Conservation (phyloP, 2,888 invertebrate species). For the Agriotes lineatus region DNA sequence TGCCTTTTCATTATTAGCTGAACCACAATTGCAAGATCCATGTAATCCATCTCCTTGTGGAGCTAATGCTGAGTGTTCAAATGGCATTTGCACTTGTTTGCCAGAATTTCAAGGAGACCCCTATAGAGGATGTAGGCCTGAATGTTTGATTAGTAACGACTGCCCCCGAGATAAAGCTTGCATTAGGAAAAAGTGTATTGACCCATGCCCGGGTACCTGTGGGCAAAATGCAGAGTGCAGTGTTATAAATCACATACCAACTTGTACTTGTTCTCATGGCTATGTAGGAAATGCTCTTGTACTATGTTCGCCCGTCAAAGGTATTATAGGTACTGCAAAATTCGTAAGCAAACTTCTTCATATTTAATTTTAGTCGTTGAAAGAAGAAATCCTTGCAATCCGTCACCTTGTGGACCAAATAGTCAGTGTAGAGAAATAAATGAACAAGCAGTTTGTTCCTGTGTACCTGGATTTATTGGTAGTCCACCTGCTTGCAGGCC, state of each 20-base stretch:
- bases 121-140: constrained; percentile 84
- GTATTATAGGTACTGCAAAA: constrained; percentile 20
- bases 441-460: constrained; percentile 79
- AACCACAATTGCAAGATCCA: constrained; percentile 64
- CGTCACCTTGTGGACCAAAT: constrained; percentile 80
- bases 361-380: constrained; percentile 51
- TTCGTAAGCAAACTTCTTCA: neutral
- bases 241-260: constrained; percentile 81
- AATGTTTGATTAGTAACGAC: constrained; percentile 85
- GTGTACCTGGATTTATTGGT: constrained; percentile 76
- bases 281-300: constrained; percentile 81
- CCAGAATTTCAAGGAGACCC: constrained; percentile 87
- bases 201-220: constrained; percentile 83
- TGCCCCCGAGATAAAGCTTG: constrained; percentile 82
- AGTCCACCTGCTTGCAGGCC: constrained; percentile 80
- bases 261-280: constrained; percentile 80
- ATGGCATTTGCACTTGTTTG: constrained; percentile 83
- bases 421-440: constrained; percentile 78
- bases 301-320: constrained; percentile 69
- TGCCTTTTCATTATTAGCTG: constrained; percentile 56
- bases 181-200: constrained; percentile 80
- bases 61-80: constrained; percentile 71
- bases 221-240: constrained; percentile 83
- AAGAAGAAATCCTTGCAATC: constrained; percentile 67
- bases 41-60: constrained; percentile 76